Evolutionary conservation across 2,113 vertebrate species (phyloP).

Genomic region (Sander lucioperca): DNA sequence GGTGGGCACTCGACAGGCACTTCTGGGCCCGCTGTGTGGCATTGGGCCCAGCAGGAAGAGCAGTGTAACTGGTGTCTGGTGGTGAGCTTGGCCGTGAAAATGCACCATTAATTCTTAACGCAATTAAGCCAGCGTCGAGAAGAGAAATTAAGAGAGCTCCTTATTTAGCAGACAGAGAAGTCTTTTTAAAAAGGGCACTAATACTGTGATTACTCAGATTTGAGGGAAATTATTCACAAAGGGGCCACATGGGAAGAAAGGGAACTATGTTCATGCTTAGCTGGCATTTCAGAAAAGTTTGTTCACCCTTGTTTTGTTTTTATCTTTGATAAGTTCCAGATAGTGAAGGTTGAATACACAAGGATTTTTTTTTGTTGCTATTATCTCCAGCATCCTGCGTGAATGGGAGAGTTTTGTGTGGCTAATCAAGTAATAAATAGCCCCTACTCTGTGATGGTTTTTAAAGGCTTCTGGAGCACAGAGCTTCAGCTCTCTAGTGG

Average conservation of each 20-base stretch:
- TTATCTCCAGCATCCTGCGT: conserved; percentile 17
- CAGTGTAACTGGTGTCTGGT: conserved; percentile 92
- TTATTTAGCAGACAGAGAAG: conserved; percentile 92
- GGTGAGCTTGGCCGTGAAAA: conserved; percentile 94
- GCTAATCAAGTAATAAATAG: conserved; percentile 67
- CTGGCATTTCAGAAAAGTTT: conserved; percentile 59
- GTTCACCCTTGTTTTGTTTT: conserved; percentile 47
- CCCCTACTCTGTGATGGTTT: conserved; percentile 44
- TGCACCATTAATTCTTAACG: conserved; percentile 95
- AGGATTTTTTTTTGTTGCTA: conserved; percentile 19
- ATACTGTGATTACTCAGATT: conserved; percentile 90
- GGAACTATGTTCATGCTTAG: conserved; percentile 61
- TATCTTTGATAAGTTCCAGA: conserved; percentile 47
- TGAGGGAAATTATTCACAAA: conserved; percentile 70
- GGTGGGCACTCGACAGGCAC: conserved; percentile 89
- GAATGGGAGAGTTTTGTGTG: conserved; percentile 27
- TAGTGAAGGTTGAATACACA: conserved; percentile 30
- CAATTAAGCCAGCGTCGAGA: conserved; percentile 93
- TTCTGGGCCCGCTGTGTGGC: conserved; percentile 91
- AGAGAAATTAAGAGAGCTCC: conserved; percentile 94
- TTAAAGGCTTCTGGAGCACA: conserved; percentile 50
- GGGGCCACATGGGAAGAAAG: conserved; percentile 58
- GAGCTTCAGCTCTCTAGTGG: conserved; percentile 57
- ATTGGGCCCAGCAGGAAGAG: conserved; percentile 93
- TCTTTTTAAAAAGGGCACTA: conserved; percentile 89